Percentiles rank a stretch among this genome's conserved stretches.
phyloP scores from a whole-genome alignment of 2,113 vertebrate genomes.

The Oncorhynchus nerka region DNA sequence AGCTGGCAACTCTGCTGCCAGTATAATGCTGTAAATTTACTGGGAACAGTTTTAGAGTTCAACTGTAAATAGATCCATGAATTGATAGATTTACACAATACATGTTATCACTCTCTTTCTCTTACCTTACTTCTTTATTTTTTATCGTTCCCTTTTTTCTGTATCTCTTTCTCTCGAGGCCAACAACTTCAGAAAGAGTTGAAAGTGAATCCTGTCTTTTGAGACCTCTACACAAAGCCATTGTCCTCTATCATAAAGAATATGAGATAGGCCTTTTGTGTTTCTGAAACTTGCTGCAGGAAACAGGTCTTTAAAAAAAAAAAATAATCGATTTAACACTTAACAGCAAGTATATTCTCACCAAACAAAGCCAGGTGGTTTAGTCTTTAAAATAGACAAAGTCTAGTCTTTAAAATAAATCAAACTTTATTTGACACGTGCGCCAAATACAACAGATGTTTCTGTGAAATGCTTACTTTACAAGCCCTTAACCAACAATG shows the following conservation, averaged over 20 bases:
- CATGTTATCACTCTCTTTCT: neutral
- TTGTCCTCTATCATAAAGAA: slow-evolving; percentile 61
- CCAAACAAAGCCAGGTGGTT: neutral
- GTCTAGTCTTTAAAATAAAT: neutral
- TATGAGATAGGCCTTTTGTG: slow-evolving; percentile 51
- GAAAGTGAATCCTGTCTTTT: slow-evolving; percentile 57
- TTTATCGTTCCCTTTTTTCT: slow-evolving; percentile 25
- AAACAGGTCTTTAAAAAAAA: slow-evolving; percentile 34
- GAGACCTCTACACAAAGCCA: slow-evolving; percentile 56
- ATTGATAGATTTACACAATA: neutral
- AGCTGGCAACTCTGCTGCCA: no score
- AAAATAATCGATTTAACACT: neutral
- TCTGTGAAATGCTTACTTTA: no score
- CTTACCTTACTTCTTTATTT: slow-evolving; percentile 39
- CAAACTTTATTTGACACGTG: no score
- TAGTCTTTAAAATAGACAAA: neutral
- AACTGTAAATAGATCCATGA: neutral
- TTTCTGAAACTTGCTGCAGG: slow-evolving; percentile 34
- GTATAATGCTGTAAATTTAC: no score
- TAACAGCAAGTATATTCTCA: neutral
- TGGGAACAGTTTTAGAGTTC: no score
- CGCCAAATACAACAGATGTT: no score
- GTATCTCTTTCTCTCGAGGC: slow-evolving; percentile 40
- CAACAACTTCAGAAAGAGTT: slow-evolving; percentile 38
- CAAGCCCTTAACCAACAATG: no score